These are phyloP conservation scores for Periplaneta americana DNA, from an alignment of 1,140 invertebrate species.

Conservation along the genomic window DNA sequence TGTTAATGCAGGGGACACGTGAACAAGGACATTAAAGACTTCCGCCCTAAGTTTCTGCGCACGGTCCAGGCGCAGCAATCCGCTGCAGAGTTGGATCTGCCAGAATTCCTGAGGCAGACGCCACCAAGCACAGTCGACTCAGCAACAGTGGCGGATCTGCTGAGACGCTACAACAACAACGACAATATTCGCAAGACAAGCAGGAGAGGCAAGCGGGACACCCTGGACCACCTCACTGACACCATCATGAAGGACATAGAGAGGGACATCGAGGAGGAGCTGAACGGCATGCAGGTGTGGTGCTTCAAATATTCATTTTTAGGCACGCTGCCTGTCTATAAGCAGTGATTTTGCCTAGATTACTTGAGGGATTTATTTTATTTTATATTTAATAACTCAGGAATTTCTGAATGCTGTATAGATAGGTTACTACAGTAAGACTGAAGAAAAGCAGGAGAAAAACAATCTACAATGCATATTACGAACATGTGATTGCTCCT, in stretches of 20 bases:
- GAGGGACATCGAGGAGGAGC: conserved; percentile 48
- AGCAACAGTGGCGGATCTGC: not conserved
- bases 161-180: not conserved
- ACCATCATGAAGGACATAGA: not conserved
- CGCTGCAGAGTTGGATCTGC: conserved; percentile 21
- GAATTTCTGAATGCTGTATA: too few species aligned
- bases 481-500: too few species aligned
- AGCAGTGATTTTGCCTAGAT: too few species aligned
- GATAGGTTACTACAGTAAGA: too few species aligned
- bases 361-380: too few species aligned
- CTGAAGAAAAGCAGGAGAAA: too few species aligned
- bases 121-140: not conserved
- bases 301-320: not conserved
- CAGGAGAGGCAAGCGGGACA: conserved; percentile 36
- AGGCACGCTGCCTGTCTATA: not conserved
- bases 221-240: conserved; percentile 51
- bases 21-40: conserved; percentile 21
- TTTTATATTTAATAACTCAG: too few species aligned
- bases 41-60: conserved; percentile 27
- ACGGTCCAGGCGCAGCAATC: conserved; percentile 20
- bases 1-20: conserved; percentile 12
- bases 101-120: not conserved
- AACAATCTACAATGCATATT: too few species aligned
- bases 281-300: conserved; percentile 46
- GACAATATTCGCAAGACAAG: not conserved